Evolutionary conservation across 2,888 invertebrate genomes (phyloP).

Genomic region (Didymodactylos carnosus): DNA sequence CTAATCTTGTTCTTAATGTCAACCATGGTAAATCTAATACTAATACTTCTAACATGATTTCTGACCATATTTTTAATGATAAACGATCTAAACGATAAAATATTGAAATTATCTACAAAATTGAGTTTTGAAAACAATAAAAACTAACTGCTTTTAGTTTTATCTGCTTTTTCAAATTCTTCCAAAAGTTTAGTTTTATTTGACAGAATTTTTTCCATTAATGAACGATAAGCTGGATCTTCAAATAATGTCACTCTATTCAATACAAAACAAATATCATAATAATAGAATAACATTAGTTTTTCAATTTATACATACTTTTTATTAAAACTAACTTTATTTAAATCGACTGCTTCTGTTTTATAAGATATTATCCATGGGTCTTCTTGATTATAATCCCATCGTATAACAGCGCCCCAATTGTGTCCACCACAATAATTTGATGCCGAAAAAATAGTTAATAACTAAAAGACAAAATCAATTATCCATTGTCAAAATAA

Average conservation of each 20-base stretch:
- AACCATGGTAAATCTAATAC: constrained; percentile 68
- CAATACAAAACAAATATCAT: too few relatives aligned
- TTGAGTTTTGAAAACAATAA: too few relatives aligned
- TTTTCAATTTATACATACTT: background rate
- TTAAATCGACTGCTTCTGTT: background rate
- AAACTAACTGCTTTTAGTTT: constrained; percentile 46
- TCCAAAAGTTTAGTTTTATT: constrained; percentile 49
- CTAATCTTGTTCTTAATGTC: constrained; percentile 56
- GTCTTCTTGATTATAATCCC: background rate
- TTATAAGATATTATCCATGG: background rate
- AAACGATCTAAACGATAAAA: background rate
- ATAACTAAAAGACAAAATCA: constrained; percentile 44
- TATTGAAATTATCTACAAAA: too few relatives aligned
- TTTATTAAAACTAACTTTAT: background rate
- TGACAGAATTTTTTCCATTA: constrained; percentile 51
- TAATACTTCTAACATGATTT: constrained; percentile 56
- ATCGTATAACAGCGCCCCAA: constrained; percentile 18
- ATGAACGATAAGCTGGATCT: constrained; percentile 60
- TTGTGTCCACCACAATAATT: constrained; percentile 50
- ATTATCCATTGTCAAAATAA: too few relatives aligned
- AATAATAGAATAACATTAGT: background rate
- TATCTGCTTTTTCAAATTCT: constrained; percentile 53
- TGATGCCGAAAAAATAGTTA: constrained; percentile 86
- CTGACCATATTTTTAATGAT: constrained; percentile 58
- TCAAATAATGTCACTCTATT: constrained; percentile 62